These are phyloP conservation scores for Urocolius indicus DNA, from an alignment of 2,113 vertebrate genomes.

Conservation along the genomic window DNA sequence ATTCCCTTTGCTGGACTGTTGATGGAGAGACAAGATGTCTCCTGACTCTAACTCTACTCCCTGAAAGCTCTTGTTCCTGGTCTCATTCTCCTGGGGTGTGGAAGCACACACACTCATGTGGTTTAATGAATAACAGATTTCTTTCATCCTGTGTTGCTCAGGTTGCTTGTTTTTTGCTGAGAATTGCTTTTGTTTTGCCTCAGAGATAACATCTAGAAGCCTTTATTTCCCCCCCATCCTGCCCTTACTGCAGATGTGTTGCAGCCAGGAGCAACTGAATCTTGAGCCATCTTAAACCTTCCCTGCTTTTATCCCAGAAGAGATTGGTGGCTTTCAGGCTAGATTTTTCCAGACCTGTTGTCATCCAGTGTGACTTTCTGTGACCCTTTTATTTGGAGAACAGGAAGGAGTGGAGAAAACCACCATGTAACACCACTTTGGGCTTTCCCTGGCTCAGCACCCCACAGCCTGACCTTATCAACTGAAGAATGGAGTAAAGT, in stretches of 20 bases:
- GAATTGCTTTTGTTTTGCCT: background rate
- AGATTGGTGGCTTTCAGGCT: background rate
- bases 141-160: background rate
- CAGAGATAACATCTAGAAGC: background rate
- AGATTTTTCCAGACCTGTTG: background rate
- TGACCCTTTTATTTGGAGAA: background rate
- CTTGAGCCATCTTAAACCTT: background rate
- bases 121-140: background rate
- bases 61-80: background rate
- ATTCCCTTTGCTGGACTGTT: background rate
- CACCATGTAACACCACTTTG: rapidly evolving
- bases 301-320: background rate
- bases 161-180: background rate
- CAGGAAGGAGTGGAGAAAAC: background rate
- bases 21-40: background rate
- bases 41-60: background rate
- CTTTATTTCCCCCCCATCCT: background rate
- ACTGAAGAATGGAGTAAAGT: background rate
- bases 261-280: background rate
- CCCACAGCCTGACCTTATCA: background rate
- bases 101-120: rapidly evolving
- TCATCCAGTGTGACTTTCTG: background rate
- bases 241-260: background rate
- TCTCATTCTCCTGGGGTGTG: background rate
- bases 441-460: background rate